Percentiles rank a stretch among this genome's conserved stretches.
Evolutionary conservation across 2,888 invertebrate species (phyloP).

Genomic region (Scelioninae gen. 1): DNA sequence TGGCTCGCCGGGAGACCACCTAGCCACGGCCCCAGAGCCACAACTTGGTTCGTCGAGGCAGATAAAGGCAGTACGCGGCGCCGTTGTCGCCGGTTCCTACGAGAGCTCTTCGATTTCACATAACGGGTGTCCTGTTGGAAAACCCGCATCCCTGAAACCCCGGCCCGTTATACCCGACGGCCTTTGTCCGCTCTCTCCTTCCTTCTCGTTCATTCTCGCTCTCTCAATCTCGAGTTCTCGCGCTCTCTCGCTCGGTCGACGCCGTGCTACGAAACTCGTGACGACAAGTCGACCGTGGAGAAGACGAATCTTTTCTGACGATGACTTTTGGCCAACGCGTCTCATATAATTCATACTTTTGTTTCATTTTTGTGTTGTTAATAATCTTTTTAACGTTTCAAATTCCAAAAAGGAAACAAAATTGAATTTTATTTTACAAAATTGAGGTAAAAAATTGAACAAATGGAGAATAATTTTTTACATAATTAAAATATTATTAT

Average conservation of each 20-base stretch:
- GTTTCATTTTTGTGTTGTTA: too few species aligned
- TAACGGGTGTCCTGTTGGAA: conserved; percentile 59
- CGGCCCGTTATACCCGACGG: conserved; percentile 54
- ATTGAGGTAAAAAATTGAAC: too few species aligned
- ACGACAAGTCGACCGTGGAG: conserved; percentile 49
- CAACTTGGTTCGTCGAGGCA: conserved; percentile 17
- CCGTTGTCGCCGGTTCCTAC: conserved; percentile 41
- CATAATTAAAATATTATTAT: too few species aligned
- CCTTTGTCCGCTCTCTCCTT: conserved; percentile 43
- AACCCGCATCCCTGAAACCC: conserved; percentile 40
- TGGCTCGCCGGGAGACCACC: conserved; percentile 67
- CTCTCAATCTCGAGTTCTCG: not conserved
- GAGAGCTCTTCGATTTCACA: conserved; percentile 54
- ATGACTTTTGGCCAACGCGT: too few species aligned
- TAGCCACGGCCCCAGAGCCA: conserved; percentile 60
- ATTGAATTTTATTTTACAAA: too few species aligned
- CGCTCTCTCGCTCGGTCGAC: conserved; percentile 14
- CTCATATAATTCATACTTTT: too few species aligned
- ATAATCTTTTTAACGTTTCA: too few species aligned
- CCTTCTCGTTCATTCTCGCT: too few species aligned
- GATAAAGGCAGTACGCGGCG: too few species aligned
- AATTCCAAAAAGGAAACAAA: too few species aligned
- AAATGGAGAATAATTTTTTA: too few species aligned
- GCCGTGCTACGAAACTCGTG: conserved; percentile 38
- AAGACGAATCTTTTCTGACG: conserved; percentile 50